Percentiles rank a stretch among this genome's conserved stretches.
Evolutionary conservation across 2,888 invertebrate species (phyloP).

Genomic region (Nemotelus pantherinus): DNA sequence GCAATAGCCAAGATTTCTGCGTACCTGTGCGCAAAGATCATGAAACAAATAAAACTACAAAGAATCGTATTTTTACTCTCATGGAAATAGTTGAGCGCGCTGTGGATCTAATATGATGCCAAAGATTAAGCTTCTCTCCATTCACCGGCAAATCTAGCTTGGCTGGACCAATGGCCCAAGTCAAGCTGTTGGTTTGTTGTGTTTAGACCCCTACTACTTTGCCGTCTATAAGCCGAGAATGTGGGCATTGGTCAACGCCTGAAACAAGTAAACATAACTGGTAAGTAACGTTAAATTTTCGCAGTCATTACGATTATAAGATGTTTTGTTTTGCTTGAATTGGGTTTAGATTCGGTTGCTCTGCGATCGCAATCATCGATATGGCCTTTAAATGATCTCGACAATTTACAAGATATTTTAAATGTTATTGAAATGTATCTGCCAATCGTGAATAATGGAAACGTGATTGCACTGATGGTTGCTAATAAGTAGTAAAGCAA

Average conservation of each 20-base stretch:
- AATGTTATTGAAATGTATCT: slow-evolving; percentile 11
- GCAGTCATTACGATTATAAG: not conserved
- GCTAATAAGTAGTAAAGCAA: too few species aligned
- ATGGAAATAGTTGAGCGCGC: too few species aligned
- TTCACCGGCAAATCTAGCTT: not conserved
- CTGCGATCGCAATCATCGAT: not conserved
- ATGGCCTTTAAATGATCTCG: slow-evolving; percentile 13
- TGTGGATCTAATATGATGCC: too few species aligned
- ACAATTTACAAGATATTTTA: slow-evolving; percentile 9
- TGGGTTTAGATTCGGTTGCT: too few species aligned
- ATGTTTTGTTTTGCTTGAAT: not conserved
- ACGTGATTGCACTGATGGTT: not conserved
- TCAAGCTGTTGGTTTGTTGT: not conserved
- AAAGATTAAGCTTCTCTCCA: slow-evolving; percentile 23
- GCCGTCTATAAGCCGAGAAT: not conserved
- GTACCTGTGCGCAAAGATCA: too few species aligned
- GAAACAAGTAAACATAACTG: not conserved
- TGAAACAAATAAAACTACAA: too few species aligned
- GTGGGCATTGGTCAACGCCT: slow-evolving; percentile 17
- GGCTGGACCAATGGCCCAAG: slow-evolving; percentile 27
- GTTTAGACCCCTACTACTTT: slow-evolving; percentile 7
- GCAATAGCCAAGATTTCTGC: too few species aligned
- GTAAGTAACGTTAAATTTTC: not conserved
- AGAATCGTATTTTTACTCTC: too few species aligned
- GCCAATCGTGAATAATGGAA: not conserved